A percentile compares a stretch with the other conserved stretches of the same genome.
Evolutionary conservation across 2,113 vertebrate species (phyloP).

Genomic region (Poicephalus meyeri): DNA sequence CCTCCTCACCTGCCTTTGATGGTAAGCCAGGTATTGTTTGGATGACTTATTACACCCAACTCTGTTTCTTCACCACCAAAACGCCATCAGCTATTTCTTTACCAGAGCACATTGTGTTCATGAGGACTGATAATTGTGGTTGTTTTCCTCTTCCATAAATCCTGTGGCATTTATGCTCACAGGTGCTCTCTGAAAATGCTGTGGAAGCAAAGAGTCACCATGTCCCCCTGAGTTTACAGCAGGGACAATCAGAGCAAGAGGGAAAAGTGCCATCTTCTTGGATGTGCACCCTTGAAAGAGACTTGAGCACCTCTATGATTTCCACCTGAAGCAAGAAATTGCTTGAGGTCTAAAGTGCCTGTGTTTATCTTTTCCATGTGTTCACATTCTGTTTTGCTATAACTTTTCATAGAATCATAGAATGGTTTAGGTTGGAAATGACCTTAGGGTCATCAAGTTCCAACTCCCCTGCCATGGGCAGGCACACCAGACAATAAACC

Average conservation of each 20-base stretch:
- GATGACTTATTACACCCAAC: neutral
- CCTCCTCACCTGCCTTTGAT: neutral
- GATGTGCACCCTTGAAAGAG: neutral
- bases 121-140: neutral
- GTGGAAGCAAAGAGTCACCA: neutral
- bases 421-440: neutral
- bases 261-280: neutral
- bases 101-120: neutral
- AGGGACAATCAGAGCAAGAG: neutral
- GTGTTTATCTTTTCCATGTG: neutral
- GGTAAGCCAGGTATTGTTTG: conserved; percentile 8
- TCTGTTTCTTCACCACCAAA: neutral
- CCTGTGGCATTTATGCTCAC: neutral
- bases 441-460: neutral
- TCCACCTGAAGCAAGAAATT: neutral
- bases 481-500: neutral
- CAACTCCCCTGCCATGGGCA: neutral
- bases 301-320: neutral
- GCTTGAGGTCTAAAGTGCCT: neutral
- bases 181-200: neutral
- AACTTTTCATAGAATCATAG: neutral
- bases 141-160: neutral
- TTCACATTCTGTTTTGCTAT: neutral
- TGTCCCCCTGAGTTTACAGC: neutral
- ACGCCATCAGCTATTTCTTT: neutral